Evolutionary conservation across 1,140 invertebrate genomes (phyloP), one percentile per base, ranked within the genome.

Genomic region (Penaeus chinensis): DNA sequence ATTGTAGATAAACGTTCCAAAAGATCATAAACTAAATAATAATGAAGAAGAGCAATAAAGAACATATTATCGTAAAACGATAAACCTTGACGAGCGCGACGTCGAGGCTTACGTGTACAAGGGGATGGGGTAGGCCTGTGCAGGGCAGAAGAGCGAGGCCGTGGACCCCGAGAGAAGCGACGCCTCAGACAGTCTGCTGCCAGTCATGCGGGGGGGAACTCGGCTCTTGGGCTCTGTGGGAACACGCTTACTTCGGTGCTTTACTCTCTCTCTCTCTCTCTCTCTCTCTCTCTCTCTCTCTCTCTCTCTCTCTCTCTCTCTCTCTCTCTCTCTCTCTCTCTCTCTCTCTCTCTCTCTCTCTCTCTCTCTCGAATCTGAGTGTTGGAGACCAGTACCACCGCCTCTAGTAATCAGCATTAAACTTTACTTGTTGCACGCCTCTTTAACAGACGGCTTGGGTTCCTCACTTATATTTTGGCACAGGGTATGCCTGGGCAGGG

Each of bases 101-200:
- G 54, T 16, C 54, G 54, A 54, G 54, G 54, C 87, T 89, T 91
- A 94, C 93, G 93, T 93, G 92, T 93, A 93, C 66, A 90, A 83
- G 24, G 94, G 93, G 74, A 92, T 91, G 74, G 92, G 92, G 87
- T 81, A 91, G 62, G 90, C 91, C 89, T 92, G 91, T 24, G 91
- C 87, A 42, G 91, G 90, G 88, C 92, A 92, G 24, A 92, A 71
- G 32, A 91, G 63, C 3, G 82, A 16, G 2, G 20, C 77, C 62
- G 77, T 24, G 20, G 47, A 16, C 11, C 22, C 54, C 4, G 27
- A 24, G 18, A 63, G 77, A 18, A 87, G 4, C 22, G 78, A 66
- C 8, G 37, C 47, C 60, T 87, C 85, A 19, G 79, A 87, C 13
- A 87, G 79, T 13, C 85, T 63, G 76, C 85, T 87, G 24, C 85